phyloP scores from a whole-genome alignment of 1,140 invertebrate species.

The Druon quercuslanigerum region DNA sequence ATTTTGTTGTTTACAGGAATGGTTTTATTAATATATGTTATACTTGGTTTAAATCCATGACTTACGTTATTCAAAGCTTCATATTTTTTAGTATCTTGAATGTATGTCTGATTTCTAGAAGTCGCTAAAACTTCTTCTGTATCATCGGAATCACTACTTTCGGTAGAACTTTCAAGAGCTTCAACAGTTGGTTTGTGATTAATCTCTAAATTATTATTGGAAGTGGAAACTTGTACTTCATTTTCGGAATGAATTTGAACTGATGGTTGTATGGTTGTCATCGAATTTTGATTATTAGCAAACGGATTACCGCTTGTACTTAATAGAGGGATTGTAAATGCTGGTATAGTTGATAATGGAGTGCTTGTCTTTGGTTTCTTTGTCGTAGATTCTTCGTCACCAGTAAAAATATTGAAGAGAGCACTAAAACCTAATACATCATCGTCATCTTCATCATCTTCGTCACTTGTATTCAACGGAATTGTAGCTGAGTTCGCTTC shows the following conservation, averaged over 20 bases:
- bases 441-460: conserved; percentile 70
- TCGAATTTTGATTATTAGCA: neutral
- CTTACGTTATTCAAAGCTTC: conserved; percentile 20
- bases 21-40: conserved; percentile 24
- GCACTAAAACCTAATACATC: conserved; percentile 69
- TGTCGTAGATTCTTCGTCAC: conserved; percentile 65
- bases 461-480: conserved; percentile 34
- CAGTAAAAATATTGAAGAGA: conserved; percentile 73
- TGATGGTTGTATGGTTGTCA: neutral
- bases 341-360: conserved; percentile 51
- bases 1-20: conserved; percentile 40
- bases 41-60: conserved; percentile 29
- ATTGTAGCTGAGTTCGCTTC: neutral
- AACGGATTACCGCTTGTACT: conserved; percentile 39
- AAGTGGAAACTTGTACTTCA: neutral
- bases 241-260: neutral
- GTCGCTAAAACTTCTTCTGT: conserved; percentile 1
- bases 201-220: neutral
- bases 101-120: conserved; percentile 28
- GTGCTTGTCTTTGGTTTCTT: conserved; percentile 66
- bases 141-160: neutral
- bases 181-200: conserved; percentile 20
- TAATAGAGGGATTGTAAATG: conserved; percentile 63
- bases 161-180: neutral
- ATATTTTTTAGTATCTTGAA: neutral